Evolutionary conservation across 1,140 invertebrate genomes (phyloP).

Genomic region (Glossosoma conforme): DNA sequence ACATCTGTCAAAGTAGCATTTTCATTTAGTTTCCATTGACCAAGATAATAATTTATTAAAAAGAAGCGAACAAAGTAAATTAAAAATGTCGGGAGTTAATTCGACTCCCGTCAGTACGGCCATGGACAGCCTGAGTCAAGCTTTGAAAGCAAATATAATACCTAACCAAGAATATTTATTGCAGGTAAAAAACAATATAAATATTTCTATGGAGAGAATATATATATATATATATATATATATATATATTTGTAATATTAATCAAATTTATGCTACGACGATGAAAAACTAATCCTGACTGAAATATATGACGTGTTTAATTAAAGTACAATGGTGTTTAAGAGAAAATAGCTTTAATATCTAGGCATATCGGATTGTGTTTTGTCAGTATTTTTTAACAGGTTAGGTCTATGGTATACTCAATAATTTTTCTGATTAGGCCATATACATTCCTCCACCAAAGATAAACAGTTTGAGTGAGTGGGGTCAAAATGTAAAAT

Average conservation of each 20-base stretch:
- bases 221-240: not conserved
- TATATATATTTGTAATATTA: not conserved
- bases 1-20: no score
- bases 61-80: not conserved
- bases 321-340: not conserved
- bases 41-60: not conserved
- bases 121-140: slow-evolving; percentile 70
- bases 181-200: slow-evolving; percentile 54
- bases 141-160: slow-evolving; percentile 76
- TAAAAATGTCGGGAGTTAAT: slow-evolving; percentile 3
- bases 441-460: no score
- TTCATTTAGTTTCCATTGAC: no score
- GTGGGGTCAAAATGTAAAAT: no score
- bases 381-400: no score
- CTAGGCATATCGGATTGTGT: no score
- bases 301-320: not conserved
- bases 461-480: no score
- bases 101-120: slow-evolving; percentile 57
- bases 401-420: no score
- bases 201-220: not conserved
- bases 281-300: not conserved
- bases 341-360: no score
- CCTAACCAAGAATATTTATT: slow-evolving; percentile 88
- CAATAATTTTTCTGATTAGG: no score
- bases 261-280: not conserved